Evolutionary conservation across 2,797 vertebrate genomes (phyloP).

Genomic region (Rhinogobio ventralis): DNA sequence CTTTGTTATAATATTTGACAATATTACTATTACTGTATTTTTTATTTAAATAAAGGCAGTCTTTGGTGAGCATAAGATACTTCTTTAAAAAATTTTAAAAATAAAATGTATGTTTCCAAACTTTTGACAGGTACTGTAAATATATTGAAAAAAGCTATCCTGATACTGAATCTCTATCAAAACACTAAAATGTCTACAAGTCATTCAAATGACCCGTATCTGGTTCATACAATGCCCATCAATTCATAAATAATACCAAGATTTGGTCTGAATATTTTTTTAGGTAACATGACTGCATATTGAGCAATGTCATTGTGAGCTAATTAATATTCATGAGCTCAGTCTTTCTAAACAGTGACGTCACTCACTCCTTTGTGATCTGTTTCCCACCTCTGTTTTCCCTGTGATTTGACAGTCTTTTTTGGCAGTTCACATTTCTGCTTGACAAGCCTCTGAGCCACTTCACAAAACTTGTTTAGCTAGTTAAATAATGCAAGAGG

Average conservation of each 20-base stretch:
- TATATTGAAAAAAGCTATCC: not conserved
- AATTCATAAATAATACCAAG: not conserved
- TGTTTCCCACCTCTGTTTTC: conserved; percentile 59
- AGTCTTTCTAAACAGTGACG: not conserved
- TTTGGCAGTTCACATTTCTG: conserved; percentile 4
- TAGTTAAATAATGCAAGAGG: conserved; percentile 68
- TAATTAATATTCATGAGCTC: not conserved
- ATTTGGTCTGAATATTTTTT: conserved; percentile 3
- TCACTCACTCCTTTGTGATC: conserved; percentile 17
- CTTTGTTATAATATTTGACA: not conserved
- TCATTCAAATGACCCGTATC: not conserved
- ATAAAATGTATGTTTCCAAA: no score
- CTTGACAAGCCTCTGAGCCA: not conserved
- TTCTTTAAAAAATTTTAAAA: no score
- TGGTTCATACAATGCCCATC: not conserved
- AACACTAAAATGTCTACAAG: not conserved
- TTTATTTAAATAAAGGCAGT: not conserved
- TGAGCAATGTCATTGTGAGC: not conserved
- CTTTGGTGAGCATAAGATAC: no score
- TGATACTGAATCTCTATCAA: not conserved
- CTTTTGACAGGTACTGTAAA: no score
- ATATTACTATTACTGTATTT: not conserved
- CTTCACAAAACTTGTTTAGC: conserved; percentile 70
- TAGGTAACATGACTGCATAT: not conserved
- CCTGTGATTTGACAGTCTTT: conserved; percentile 55